phyloP scores from a whole-genome alignment of 2,888 invertebrate species.

The Cephus spinipes region DNA sequence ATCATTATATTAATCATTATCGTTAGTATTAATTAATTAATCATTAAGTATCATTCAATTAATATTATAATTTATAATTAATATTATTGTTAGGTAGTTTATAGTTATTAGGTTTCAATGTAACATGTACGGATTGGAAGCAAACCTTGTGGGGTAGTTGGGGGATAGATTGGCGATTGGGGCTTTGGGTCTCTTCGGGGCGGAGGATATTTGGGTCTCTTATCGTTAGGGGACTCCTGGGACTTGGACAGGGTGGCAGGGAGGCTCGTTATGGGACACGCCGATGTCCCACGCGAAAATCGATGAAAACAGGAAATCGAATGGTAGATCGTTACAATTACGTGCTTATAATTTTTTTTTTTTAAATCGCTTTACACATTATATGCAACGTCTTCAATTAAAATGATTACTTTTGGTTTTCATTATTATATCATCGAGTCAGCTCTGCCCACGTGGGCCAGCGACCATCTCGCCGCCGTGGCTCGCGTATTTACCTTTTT shows the following conservation, averaged over 20 bases:
- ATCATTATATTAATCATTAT: constrained; percentile 43
- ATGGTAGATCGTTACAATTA: constrained; percentile 35
- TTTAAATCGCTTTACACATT: constrained; percentile 1
- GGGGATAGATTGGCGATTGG: constrained; percentile 39
- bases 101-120: constrained; percentile 57
- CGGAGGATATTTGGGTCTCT: constrained; percentile 32
- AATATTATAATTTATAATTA: constrained; percentile 61
- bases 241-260: not conserved
- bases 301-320: constrained; percentile 58
- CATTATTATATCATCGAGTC: constrained; percentile 27
- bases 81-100: constrained; percentile 64
- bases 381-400: constrained; percentile 9
- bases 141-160: constrained; percentile 54
- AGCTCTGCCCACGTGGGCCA: constrained; percentile 51
- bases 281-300: constrained; percentile 57
- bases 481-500: constrained; percentile 28
- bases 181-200: constrained; percentile 35
- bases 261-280: not conserved
- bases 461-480: constrained; percentile 51
- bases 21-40: constrained; percentile 53
- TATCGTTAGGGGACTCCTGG: not conserved
- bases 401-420: constrained; percentile 25
- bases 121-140: constrained; percentile 64
- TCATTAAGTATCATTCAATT: constrained; percentile 58
- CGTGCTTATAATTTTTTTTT: constrained; percentile 27